These are phyloP conservation scores for Donacobius atricapilla DNA, from an alignment of 2,113 vertebrate species.

Conservation along the genomic window DNA sequence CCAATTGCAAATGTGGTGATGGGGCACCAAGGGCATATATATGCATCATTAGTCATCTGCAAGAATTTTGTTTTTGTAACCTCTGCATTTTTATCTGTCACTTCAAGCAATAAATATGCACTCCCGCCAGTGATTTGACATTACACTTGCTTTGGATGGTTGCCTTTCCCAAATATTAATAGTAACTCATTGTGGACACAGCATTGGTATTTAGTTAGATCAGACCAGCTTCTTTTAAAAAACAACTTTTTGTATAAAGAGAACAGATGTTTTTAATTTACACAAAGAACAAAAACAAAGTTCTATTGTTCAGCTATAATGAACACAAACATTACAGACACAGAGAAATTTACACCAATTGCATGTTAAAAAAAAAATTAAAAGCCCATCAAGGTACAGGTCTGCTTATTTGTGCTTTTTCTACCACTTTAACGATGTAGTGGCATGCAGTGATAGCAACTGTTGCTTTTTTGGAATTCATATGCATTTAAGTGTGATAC, in stretches of 20 bases:
- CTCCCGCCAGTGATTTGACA: slow-evolving; percentile 71
- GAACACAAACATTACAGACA: slow-evolving; percentile 54
- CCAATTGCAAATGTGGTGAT: slow-evolving; percentile 41
- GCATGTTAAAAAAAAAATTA: not conserved
- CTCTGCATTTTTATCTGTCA: slow-evolving; percentile 76
- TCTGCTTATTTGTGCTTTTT: slow-evolving; percentile 2
- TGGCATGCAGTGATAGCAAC: not conserved
- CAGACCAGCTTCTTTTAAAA: slow-evolving; percentile 70
- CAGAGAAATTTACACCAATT: slow-evolving; percentile 47
- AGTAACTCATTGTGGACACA: slow-evolving; percentile 74
- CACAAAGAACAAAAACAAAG: slow-evolving; percentile 62
- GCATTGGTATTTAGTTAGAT: slow-evolving; percentile 72
- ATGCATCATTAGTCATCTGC: slow-evolving; percentile 60
- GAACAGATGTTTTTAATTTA: slow-evolving; percentile 69
- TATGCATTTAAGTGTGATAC: not conserved
- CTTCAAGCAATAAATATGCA: slow-evolving; percentile 70
- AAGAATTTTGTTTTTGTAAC: slow-evolving; percentile 74
- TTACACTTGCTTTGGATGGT: slow-evolving; percentile 72
- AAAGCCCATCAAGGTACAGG: not conserved
- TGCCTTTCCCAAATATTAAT: slow-evolving; percentile 76
- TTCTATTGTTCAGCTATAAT: slow-evolving; percentile 55
- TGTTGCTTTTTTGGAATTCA: not conserved
- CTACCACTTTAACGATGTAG: not conserved
- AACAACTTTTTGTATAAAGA: slow-evolving; percentile 53
- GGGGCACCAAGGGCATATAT: slow-evolving; percentile 57